Evolutionary conservation across 2,113 vertebrate genomes (phyloP).

Genomic region (Galemys pyrenaicus): DNA sequence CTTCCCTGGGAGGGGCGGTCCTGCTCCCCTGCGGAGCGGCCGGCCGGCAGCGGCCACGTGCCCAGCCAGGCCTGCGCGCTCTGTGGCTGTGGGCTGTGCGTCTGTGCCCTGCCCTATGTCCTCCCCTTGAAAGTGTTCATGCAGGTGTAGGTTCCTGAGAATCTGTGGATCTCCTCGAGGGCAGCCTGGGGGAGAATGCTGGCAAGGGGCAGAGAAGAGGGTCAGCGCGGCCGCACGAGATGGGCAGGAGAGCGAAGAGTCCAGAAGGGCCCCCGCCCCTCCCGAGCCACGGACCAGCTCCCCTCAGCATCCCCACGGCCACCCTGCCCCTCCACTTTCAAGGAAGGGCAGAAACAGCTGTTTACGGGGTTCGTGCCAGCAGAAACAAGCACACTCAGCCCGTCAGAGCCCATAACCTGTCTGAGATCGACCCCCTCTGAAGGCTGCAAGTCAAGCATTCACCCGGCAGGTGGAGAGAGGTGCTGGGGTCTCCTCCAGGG

Average conservation of each 20-base stretch:
- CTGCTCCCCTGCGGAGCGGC: no score
- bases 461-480: not conserved
- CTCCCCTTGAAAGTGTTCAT: constrained; percentile 99
- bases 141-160: constrained; percentile 97
- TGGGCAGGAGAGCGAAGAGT: rapidly evolving
- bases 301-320: no score
- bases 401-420: not conserved
- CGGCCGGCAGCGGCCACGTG: no score
- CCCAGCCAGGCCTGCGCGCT: no score
- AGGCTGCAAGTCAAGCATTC: not conserved
- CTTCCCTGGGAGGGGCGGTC: constrained; percentile 66
- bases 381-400: not conserved
- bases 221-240: not conserved
- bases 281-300: not conserved
- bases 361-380: not conserved
- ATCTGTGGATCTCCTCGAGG: constrained; percentile 97
- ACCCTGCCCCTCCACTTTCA: rapidly evolving
- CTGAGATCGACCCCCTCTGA: not conserved
- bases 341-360: not conserved
- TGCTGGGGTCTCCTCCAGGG: not conserved
- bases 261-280: not conserved
- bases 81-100: not conserved
- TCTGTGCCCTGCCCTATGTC: constrained; percentile 84
- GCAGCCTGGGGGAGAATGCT: constrained; percentile 97
- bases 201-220: not conserved